Evolutionary conservation across 2,797 vertebrate species (phyloP).

Genomic region (Gadopsis bispinosus): DNA sequence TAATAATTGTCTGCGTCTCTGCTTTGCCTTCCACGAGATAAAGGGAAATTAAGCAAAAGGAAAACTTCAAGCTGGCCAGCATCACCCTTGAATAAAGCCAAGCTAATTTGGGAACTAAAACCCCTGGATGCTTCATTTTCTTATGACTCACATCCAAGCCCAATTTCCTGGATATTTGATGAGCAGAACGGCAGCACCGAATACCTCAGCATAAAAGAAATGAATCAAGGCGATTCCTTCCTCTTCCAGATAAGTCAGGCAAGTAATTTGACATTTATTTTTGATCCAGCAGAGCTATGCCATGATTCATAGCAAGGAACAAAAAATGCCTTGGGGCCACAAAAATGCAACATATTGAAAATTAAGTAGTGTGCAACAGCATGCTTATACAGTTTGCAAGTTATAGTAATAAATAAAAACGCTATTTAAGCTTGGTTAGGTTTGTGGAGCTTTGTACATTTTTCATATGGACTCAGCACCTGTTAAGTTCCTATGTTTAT

Average conservation of each 20-base stretch:
- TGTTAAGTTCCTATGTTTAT: neutral
- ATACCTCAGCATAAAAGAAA: conserved; percentile 50
- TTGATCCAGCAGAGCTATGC: neutral
- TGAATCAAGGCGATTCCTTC: conserved; percentile 35
- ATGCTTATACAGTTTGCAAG: conserved; percentile 18
- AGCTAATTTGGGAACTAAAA: conserved; percentile 56
- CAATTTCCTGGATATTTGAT: conserved; percentile 61
- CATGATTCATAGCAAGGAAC: conserved; percentile 4
- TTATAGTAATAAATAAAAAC: conserved; percentile 39
- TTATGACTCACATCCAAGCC: conserved; percentile 45
- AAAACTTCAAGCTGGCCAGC: conserved; percentile 40
- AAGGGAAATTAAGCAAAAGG: conserved; percentile 33
- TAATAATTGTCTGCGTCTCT: conserved; percentile 44
- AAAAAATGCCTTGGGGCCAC: conserved; percentile 15
- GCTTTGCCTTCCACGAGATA: conserved; percentile 37
- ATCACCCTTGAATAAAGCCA: conserved; percentile 48
- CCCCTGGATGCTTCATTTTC: conserved; percentile 34
- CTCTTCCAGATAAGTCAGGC: conserved; percentile 37
- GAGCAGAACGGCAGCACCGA: conserved; percentile 30
- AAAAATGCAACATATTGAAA: conserved; percentile 31
- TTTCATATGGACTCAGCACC: neutral
- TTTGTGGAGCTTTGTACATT: conserved; percentile 13
- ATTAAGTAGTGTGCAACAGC: conserved; percentile 27
- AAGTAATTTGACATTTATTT: conserved; percentile 46
- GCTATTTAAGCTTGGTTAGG: conserved; percentile 6